Percentiles rank a stretch among this genome's conserved stretches.
Conservation (phyloP, 2,888 invertebrate species). For the Trypoxylon attenuatum region DNA sequence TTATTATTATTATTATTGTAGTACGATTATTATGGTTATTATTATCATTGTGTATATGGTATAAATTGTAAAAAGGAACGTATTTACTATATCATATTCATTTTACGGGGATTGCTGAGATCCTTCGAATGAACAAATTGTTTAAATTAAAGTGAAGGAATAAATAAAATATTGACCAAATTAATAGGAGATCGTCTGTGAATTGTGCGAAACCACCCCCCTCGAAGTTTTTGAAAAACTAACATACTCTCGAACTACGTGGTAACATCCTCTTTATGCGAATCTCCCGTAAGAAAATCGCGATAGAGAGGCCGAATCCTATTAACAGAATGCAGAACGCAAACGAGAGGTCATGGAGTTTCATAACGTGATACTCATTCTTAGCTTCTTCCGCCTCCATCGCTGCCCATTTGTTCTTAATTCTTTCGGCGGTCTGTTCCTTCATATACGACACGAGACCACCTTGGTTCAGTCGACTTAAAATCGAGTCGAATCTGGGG, state of each 20-base stretch:
- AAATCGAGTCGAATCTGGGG: slow-evolving; percentile 6
- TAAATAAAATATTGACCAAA: slow-evolving; percentile 67
- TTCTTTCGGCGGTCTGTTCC: no score
- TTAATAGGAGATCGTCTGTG: slow-evolving; percentile 25
- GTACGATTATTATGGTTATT: slow-evolving; percentile 53
- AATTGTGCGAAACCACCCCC: background rate
- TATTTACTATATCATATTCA: slow-evolving; percentile 69
- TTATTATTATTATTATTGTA: slow-evolving; percentile 37
- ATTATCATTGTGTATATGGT: slow-evolving; percentile 66
- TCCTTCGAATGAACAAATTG: slow-evolving; percentile 66
- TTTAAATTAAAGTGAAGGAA: slow-evolving; percentile 68
- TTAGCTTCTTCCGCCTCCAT: background rate
- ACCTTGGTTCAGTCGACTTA: slow-evolving; percentile 14
- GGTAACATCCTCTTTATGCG: background rate
- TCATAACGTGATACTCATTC: background rate
- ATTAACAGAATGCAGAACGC: slow-evolving; percentile 8
- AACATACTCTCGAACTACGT: background rate
- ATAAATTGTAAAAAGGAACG: slow-evolving; percentile 68
- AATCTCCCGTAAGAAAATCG: background rate
- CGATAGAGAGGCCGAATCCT: background rate
- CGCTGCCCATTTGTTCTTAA: background rate
- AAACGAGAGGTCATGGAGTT: background rate
- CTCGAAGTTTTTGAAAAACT: no score
- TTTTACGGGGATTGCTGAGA: slow-evolving; percentile 59
- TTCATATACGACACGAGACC: no score